Evolutionary conservation across 2,888 invertebrate genomes (phyloP), one percentile per base, ranked within the genome.

Genomic region (Zhuqinia jingwanae): DNA sequence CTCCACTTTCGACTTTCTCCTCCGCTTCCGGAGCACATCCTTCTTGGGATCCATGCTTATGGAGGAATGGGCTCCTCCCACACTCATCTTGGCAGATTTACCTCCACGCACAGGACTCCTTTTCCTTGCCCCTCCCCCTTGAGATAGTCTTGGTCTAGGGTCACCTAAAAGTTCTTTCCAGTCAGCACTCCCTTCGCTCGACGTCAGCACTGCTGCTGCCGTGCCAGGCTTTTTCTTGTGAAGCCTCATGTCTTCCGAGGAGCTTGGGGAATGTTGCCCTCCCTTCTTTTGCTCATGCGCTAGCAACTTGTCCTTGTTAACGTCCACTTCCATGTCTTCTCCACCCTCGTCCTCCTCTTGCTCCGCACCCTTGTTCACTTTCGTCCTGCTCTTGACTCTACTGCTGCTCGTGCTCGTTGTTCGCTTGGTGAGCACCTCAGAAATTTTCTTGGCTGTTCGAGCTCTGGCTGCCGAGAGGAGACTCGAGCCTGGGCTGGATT

Each of bases 111-210:
- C 13, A 1, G 85, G 85, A 75, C 85, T 85, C 27, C 78, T 20
- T 17, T 73, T 27, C 20, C 73, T 45, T 17, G 42, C 10, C n/a
- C 56, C 10, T n/a, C 17, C 22, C 30, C 30, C 20, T n/a, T n/a
- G n/a, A 15, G 22, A 1, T 30, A 27, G 25, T 45, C 25, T 78
- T 0, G 78, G 47, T n/a, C 65, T 79, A 2, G 63, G 50, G 20
- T 73, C 79, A 25, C 79, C 73, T 0, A 85, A 6, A 5, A 85
- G 45, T 20, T 79, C 85, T 47, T 85, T 85, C 85, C 85, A 85
- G 20, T 85, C 85, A 0, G 85, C 79, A 25, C 85, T 85, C 1
- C 85, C 85, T 73, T 85, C 85, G 17, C 79, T 79, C 2, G 73
- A 75, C 0, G 70, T 85, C 30, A 75, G 45, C 10, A n/a, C 27